Evolutionary conservation across 1,140 invertebrate genomes (phyloP), one percentile per base, ranked within the genome.

Genomic region (Caenorhabditis latens): DNA sequence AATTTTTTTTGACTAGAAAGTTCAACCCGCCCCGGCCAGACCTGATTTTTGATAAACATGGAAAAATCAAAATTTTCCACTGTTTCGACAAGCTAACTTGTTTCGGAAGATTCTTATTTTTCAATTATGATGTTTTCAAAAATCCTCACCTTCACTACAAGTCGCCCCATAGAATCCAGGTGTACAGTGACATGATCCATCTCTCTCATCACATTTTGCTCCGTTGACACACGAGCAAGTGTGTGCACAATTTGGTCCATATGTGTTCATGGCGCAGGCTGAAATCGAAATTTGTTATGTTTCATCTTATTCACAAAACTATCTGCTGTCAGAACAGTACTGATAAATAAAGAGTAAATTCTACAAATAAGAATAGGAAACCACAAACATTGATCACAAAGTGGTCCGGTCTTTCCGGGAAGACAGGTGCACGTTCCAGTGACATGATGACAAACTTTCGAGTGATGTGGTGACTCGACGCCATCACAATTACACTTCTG

Each of bases 131-230:
- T 32, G n/a, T n/a, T n/a, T n/a, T n/a, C n/a, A n/a, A n/a, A n/a
- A 32, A 32, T 32, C 32, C 50, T 58, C 11, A 94, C 93, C 89
- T 90, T 93, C 90, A 61, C 90, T 90, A 87, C 94, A 94, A 42
- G 89, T 88, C 9, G 88, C 55, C 19, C 94, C 94, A 85, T 90
- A 93, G 91, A 92, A 94, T n/a, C 94, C 94, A n/a, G 93, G 90
- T 9, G 92, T 88, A 91, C 94, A 94, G 5, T 93, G 86, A 89
- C 94, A 94, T 46, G 93, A 92, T 13, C 94, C 94, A 75, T 93
- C 93, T 9, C 90, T 90, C 4, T 92, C 90, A 89, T 94, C 92
- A 90, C 94, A 94, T 61, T 92, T 92, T 8, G 92, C 94, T 84
- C 92, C 93, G 88, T 94, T 94, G 63, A 90, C 86, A 90, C 94